Conservation (phyloP, 1,140 invertebrate genomes). For the Ditylenchus dipsaci region DNA sequence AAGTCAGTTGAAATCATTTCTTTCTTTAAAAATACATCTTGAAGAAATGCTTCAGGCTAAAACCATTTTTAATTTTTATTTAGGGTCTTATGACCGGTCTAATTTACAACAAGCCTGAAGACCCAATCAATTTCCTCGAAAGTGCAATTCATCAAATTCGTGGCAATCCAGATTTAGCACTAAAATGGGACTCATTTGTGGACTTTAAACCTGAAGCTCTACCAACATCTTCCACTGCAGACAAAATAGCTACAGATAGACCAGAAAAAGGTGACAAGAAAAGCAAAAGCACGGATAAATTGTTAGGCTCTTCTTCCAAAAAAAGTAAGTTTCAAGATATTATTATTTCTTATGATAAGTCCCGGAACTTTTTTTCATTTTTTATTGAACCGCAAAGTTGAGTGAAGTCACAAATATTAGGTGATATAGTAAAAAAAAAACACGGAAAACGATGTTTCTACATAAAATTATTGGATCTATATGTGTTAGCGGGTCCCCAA, state of each 20-base stretch:
- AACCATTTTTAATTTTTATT: not conserved
- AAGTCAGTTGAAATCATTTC: not conserved
- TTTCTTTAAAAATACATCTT: no score
- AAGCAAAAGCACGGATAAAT: constrained; percentile 4
- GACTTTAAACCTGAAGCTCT: constrained; percentile 5
- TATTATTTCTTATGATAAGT: not conserved
- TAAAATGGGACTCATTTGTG: constrained; percentile 44
- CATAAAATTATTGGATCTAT: no score
- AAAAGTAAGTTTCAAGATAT: no score
- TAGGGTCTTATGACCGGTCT: constrained; percentile 57
- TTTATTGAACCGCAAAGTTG: not conserved
- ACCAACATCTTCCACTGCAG: not conserved
- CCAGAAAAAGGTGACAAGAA: not conserved
- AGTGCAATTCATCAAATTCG: constrained; percentile 36
- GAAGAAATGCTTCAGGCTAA: no score
- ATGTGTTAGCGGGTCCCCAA: no score
- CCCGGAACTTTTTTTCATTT: not conserved
- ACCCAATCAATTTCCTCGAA: constrained; percentile 54
- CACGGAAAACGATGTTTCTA: no score
- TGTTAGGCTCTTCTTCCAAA: no score
- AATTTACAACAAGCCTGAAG: constrained; percentile 55
- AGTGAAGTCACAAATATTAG: no score
- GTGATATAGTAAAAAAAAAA: no score
- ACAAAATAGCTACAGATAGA: not conserved
- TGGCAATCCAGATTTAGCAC: constrained; percentile 33